Base-by-base conservation (phyloP, 1,140 invertebrate genomes). In the Cydia splendana region DNA sequence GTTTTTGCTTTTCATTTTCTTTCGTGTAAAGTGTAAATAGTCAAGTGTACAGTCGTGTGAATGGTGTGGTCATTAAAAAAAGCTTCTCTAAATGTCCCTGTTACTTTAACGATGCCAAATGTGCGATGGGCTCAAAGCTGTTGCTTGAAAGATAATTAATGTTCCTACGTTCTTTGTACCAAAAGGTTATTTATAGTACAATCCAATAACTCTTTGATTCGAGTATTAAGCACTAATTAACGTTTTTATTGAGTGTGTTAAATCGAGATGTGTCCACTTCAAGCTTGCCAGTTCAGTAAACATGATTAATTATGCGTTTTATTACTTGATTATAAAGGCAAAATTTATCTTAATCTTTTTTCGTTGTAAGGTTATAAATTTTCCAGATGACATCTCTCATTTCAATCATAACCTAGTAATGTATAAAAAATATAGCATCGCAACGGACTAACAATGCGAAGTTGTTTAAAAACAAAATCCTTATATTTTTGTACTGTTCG, bases 401-500 rank as follows among this genome's bases (percentile, higher is more conserved):
- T 57, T 18, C 18, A 57, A 51, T 15, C 12, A 51, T 51, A n/a
- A 20, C 20, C 4, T 51, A 15, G 48, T 15, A n/a, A 15, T n/a
- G 45, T 48, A 15, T 48, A 48, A 48, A 48, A 13, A 48, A 15
- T 13, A 48, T 42, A 24, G 45, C 42, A 51, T 13, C 3, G 13
- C 12, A 74, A 12, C 18, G 20, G 9, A 53, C 73, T 30, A 28
- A 30, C 73, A 9, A 74, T 15, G 28, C 15, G 73, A 51, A 51
- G 88, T 86, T 89, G 81, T 88, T 90, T 86, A 74, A 82, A 86
- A 84, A 81, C 78, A 77, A 38, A 83, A 79, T 75, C 85, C 85
- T 80, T 83, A 81, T 90, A 88, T 90, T 91, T 91, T 91, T 91
- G 81, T 91, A 90, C 85, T 85, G 84, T 81, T 78, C 42, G 45